Evolutionary conservation across 1,140 invertebrate genomes (phyloP).

Genomic region (Meloidogyne hapla): DNA sequence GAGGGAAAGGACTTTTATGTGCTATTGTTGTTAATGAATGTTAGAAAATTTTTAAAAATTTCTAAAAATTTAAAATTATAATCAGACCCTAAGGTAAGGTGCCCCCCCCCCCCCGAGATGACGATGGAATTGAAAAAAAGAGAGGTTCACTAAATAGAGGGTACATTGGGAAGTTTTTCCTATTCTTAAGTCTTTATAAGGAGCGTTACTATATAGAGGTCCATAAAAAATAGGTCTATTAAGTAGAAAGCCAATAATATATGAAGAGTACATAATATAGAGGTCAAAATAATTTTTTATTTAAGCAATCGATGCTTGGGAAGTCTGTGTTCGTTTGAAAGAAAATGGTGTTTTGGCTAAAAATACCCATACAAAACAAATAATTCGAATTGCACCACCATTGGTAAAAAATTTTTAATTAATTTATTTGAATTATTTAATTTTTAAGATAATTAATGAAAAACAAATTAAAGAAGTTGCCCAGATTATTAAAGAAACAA

Average conservation of each 20-base stretch:
- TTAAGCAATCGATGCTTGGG: slow-evolving; percentile 79
- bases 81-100: no score
- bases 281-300: slow-evolving; percentile 30
- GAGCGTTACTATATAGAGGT: no score
- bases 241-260: no score
- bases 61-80: background rate
- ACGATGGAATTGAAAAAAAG: no score
- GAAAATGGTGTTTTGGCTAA: slow-evolving; percentile 90
- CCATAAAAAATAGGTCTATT: no score
- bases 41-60: slow-evolving; percentile 65
- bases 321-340: slow-evolving; percentile 82
- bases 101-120: no score
- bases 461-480: slow-evolving; percentile 76
- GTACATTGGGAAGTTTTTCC: no score
- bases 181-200: no score
- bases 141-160: no score
- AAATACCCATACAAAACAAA: slow-evolving; percentile 84
- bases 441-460: slow-evolving; percentile 73
- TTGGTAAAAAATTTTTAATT: slow-evolving; percentile 69
- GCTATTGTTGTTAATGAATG: slow-evolving; percentile 86
- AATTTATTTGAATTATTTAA: background rate
- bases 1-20: slow-evolving; percentile 90
- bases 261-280: no score
- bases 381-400: slow-evolving; percentile 90
- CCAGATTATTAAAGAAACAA: slow-evolving; percentile 73